Conservation (phyloP, 2,113 vertebrate species). For the Zapornia atra region DNA sequence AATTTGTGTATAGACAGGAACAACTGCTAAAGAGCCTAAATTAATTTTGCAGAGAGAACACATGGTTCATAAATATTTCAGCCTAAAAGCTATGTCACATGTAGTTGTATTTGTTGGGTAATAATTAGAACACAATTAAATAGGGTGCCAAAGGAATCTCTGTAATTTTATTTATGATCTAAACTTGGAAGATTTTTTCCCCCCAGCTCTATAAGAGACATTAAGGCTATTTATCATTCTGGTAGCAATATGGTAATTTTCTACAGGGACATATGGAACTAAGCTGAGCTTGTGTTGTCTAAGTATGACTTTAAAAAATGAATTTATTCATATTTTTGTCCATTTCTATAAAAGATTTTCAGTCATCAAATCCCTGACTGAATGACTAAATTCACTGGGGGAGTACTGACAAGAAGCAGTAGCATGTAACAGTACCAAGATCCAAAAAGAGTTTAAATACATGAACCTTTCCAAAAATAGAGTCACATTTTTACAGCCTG, state of each 20-base stretch:
- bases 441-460: not conserved
- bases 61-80: not conserved
- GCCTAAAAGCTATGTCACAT: not conserved
- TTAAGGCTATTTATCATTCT: conserved; percentile 1
- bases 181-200: not conserved
- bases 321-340: not conserved
- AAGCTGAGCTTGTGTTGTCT: not conserved
- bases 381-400: not conserved
- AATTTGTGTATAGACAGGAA: not conserved
- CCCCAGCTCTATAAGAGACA: not conserved
- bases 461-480: not conserved
- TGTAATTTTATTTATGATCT: conserved; percentile 24
- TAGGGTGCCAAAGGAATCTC: not conserved
- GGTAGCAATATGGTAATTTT: not conserved
- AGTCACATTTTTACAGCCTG: not conserved
- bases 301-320: not conserved
- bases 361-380: not conserved
- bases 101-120: not conserved
- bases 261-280: not conserved
- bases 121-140: conserved; percentile 34
- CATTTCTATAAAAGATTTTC: not conserved
- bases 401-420: not conserved
- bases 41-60: not conserved
- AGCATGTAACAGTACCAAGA: not conserved
- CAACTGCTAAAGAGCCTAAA: not conserved